These are phyloP conservation scores for Archocentrus centrarchus DNA, from an alignment of 2,113 vertebrate species.

Conservation along the genomic window DNA sequence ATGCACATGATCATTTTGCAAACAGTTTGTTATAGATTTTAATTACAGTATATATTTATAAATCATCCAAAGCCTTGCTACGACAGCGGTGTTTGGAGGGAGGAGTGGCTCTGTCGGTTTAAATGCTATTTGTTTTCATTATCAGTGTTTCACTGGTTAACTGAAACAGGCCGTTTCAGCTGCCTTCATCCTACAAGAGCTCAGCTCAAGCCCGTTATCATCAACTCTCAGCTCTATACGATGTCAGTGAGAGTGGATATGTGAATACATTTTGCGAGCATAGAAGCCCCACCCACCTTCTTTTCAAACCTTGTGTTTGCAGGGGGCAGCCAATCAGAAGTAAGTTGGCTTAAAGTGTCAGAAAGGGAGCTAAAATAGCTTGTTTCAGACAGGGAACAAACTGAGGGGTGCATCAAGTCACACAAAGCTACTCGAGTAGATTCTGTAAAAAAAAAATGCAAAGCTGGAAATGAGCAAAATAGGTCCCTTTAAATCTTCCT, in stretches of 20 bases:
- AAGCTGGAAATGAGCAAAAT: neutral
- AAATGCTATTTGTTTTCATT: too few relatives aligned
- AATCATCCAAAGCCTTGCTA: neutral
- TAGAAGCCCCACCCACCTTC: neutral
- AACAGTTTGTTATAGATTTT: neutral
- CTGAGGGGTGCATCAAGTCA: neutral
- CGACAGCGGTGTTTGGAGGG: neutral
- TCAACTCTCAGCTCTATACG: neutral
- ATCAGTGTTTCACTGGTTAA: too few relatives aligned
- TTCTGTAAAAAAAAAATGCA: neutral
- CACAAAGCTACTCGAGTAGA: neutral
- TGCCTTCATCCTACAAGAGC: neutral
- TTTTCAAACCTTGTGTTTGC: neutral
- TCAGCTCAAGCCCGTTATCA: fast-evolving
- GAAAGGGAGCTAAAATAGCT: neutral
- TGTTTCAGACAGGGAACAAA: neutral
- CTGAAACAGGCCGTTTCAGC: too few relatives aligned
- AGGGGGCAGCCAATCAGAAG: neutral
- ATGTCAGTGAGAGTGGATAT: neutral
- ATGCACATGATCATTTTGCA: neutral
- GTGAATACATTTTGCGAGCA: neutral
- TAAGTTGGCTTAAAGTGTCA: neutral
- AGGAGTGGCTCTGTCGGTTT: neutral
- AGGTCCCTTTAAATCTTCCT: neutral
- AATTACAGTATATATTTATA: neutral